These are phyloP conservation scores for Schizaphis graminum DNA, from an alignment of 2,888 invertebrate genomes.

Conservation along the genomic window DNA sequence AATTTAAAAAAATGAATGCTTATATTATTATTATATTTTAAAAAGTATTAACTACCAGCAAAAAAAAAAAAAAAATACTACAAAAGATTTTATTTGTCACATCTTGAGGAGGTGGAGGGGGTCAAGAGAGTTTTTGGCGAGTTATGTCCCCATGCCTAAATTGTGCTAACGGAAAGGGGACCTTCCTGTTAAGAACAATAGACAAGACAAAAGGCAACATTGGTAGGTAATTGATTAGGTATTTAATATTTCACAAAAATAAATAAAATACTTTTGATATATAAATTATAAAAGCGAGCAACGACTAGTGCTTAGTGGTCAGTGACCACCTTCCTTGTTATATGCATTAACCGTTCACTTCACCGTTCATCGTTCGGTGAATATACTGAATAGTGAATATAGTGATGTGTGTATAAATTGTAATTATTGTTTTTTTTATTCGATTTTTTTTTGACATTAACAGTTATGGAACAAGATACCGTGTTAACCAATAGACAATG, in stretches of 20 bases:
- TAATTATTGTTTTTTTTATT: background rate
- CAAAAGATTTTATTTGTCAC: background rate
- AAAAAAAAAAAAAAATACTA: background rate
- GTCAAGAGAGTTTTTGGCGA: background rate
- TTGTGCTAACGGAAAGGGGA: background rate
- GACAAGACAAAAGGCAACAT: background rate
- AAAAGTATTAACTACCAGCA: background rate
- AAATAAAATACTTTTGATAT: background rate
- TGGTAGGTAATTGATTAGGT: background rate
- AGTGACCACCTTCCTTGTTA: background rate
- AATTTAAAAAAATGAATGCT: background rate
- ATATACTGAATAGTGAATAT: background rate
- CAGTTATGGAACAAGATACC: conserved; percentile 47
- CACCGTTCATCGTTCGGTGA: background rate
- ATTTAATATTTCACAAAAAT: background rate
- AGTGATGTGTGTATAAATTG: background rate
- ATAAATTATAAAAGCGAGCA: background rate
- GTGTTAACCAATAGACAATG: conserved; percentile 49
- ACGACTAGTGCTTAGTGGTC: background rate
- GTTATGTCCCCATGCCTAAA: background rate
- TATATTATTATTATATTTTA: too few relatives aligned
- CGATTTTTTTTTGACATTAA: conserved; percentile 12
- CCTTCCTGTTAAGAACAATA: background rate
- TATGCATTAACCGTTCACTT: background rate
- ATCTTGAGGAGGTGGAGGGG: background rate